phyloP scores from a whole-genome alignment of 2,888 invertebrate species.

The Drosophila fulvimacula region DNA sequence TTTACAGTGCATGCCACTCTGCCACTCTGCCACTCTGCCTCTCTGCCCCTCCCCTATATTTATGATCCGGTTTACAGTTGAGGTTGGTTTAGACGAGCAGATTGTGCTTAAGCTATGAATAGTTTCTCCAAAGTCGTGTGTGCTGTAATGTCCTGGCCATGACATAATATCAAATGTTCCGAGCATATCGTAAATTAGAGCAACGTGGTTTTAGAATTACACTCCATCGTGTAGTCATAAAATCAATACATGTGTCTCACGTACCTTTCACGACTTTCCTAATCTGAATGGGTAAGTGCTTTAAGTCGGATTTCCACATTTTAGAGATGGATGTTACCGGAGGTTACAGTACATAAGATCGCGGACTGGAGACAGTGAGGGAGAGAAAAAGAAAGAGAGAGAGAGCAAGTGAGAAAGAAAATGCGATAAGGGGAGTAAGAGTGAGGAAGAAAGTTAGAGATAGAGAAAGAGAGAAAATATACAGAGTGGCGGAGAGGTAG shows the following conservation, averaged over 20 bases:
- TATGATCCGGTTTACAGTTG: neutral
- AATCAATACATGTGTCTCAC: neutral
- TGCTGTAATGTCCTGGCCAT: neutral
- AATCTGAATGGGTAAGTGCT: neutral
- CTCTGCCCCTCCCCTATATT: neutral
- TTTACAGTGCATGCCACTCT: neutral
- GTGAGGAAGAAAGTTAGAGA: neutral
- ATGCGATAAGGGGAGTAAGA: neutral
- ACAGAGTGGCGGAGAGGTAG: no score
- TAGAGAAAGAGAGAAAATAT: neutral
- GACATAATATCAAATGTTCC: constrained; percentile 2
- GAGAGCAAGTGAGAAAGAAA: neutral
- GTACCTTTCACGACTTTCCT: neutral
- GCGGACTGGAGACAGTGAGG: neutral
- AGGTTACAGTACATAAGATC: neutral
- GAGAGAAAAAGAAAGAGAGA: neutral
- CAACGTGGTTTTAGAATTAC: neutral
- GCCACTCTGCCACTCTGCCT: no score
- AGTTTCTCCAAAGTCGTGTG: neutral
- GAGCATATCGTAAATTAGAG: constrained; percentile 3
- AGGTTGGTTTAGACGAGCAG: neutral
- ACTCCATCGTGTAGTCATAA: neutral
- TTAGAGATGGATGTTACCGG: neutral
- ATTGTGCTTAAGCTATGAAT: neutral
- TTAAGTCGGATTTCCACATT: neutral